A percentile compares a stretch with the other conserved stretches of the same genome.
phyloP scores from a whole-genome alignment of 2,888 invertebrate species.

The Carcina quercana region DNA sequence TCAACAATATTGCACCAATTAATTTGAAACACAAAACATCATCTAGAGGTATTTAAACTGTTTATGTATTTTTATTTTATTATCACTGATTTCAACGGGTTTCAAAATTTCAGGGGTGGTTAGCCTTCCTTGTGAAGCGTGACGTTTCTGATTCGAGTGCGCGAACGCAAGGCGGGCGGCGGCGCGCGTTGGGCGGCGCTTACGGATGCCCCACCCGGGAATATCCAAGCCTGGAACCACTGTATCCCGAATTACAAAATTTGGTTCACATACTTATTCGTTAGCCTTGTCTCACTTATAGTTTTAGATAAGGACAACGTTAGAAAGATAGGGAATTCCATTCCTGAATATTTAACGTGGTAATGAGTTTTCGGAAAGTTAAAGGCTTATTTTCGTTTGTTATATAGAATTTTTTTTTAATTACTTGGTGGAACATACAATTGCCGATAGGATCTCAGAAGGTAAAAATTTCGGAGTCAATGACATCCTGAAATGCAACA shows the following conservation, averaged over 20 bases:
- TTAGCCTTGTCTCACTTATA: neutral
- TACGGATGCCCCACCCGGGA: constrained; percentile 49
- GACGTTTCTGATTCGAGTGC: constrained; percentile 47
- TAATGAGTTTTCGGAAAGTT: too few species aligned
- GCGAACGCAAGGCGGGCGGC: constrained; percentile 58
- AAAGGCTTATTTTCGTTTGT: too few species aligned
- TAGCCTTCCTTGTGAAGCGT: constrained; percentile 19
- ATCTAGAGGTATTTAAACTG: too few species aligned
- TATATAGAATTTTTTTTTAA: too few species aligned
- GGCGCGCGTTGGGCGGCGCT: constrained; percentile 51
- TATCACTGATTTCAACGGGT: constrained; percentile 14
- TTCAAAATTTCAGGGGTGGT: constrained; percentile 11
- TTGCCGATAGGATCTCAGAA: too few species aligned
- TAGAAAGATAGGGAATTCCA: too few species aligned
- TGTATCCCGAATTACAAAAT: constrained; percentile 17
- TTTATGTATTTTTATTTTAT: constrained; percentile 4
- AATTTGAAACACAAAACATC: neutral
- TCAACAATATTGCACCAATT: constrained; percentile 12
- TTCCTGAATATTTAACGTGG: too few species aligned
- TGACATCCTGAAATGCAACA: too few species aligned
- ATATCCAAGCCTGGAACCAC: constrained; percentile 28
- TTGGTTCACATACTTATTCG: too few species aligned
- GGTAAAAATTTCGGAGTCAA: too few species aligned
- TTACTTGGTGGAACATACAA: too few species aligned
- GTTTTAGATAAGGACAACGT: constrained; percentile 1